phyloP scores from a whole-genome alignment of 2,797 vertebrate genomes.

The Anisognathus igniventris region DNA sequence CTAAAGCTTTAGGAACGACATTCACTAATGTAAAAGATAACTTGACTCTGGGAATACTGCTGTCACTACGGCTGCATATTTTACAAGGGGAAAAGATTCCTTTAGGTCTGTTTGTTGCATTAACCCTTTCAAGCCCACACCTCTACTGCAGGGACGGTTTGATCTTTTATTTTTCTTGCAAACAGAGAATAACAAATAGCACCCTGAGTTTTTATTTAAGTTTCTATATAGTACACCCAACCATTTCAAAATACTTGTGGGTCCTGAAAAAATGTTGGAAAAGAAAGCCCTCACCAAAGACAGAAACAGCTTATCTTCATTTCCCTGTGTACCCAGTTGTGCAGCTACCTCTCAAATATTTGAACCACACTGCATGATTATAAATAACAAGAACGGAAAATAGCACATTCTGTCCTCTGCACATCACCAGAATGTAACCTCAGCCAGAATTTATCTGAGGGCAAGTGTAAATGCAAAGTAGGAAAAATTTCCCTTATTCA shows the following conservation, averaged over 20 bases:
- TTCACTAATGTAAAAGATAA: conserved; percentile 66
- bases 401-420: background rate
- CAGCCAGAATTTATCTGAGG: conserved; percentile 9
- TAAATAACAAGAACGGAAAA: conserved; percentile 11
- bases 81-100: conserved; percentile 42
- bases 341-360: background rate
- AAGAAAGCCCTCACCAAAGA: background rate
- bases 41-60: conserved; percentile 62
- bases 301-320: background rate
- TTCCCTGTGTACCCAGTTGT: background rate
- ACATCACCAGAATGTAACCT: conserved; percentile 11
- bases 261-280: background rate
- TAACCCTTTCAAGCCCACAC: conserved; percentile 34
- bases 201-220: conserved; percentile 14
- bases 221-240: background rate
- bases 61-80: background rate
- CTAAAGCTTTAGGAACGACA: conserved; percentile 65
- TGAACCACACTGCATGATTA: background rate
- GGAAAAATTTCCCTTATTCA: background rate
- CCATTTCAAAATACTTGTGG: conserved; percentile 4
- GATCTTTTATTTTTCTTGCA: conserved; percentile 49
- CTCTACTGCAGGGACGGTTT: conserved; percentile 36
- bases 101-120: conserved; percentile 38
- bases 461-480: conserved; percentile 3
- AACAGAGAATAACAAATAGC: conserved; percentile 40